These are phyloP conservation scores for Megaceryle torquata DNA, from an alignment of 2,113 vertebrate species.

Conservation along the genomic window DNA sequence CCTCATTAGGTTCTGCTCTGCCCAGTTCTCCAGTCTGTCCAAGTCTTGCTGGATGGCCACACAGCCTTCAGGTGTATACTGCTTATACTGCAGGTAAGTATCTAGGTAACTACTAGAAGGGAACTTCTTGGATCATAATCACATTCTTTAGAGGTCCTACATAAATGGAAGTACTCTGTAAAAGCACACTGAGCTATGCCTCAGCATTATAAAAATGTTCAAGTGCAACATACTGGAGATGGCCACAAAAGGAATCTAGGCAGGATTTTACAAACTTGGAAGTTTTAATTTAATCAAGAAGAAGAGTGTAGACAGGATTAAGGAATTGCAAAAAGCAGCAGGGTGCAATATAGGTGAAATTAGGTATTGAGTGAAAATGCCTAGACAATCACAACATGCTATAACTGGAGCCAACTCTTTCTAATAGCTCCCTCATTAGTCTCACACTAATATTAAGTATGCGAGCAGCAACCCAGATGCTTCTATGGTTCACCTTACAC, in stretches of 20 bases:
- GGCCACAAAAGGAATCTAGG: not conserved
- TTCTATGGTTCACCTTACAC: not conserved
- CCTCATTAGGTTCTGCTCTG: too few relatives aligned
- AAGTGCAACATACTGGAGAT: not conserved
- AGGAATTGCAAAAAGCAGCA: not conserved
- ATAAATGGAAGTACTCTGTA: not conserved
- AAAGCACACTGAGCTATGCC: not conserved
- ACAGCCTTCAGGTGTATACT: too few relatives aligned
- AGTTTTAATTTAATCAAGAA: not conserved
- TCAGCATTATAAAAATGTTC: accelerated
- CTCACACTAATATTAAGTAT: not conserved
- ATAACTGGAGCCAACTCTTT: not conserved
- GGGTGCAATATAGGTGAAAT: not conserved
- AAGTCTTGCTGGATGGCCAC: too few relatives aligned
- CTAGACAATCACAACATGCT: not conserved
- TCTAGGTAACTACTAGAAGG: not conserved
- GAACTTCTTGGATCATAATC: not conserved
- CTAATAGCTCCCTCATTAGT: not conserved
- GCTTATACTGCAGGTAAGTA: not conserved
- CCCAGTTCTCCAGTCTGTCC: too few relatives aligned
- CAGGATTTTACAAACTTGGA: not conserved
- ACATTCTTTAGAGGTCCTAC: not conserved
- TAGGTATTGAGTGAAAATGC: not conserved
- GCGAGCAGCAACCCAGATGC: not conserved
- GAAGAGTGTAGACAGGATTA: not conserved